These are phyloP conservation scores for Xylocampa areola DNA, from an alignment of 2,888 invertebrate genomes.

Conservation along the genomic window DNA sequence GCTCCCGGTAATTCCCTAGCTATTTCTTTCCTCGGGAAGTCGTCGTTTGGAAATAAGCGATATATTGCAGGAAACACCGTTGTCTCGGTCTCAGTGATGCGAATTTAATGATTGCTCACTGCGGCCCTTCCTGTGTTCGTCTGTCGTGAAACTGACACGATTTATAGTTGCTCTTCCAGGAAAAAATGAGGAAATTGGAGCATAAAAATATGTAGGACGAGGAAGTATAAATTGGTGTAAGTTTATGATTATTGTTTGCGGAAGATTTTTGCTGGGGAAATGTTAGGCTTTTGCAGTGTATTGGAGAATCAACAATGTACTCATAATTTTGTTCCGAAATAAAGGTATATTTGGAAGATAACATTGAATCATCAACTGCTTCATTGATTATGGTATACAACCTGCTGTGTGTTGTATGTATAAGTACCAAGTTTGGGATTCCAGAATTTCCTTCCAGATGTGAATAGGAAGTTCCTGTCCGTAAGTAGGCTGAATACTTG, in stretches of 20 bases:
- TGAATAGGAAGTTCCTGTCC: no score
- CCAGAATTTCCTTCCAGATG: no score
- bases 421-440: no score
- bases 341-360: no score
- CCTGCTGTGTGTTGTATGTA: no score
- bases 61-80: conserved; percentile 59
- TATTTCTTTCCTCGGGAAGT: conserved; percentile 62
- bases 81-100: conserved; percentile 66
- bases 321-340: no score
- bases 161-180: conserved; percentile 39
- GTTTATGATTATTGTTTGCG: conserved; percentile 26
- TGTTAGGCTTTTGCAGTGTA: background rate
- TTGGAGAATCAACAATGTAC: no score
- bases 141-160: conserved; percentile 34
- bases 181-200: conserved; percentile 47
- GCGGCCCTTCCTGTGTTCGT: conserved; percentile 52
- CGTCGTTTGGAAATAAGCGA: conserved; percentile 61
- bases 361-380: no score
- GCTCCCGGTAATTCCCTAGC: conserved; percentile 62
- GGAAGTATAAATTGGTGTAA: conserved; percentile 14
- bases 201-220: conserved; percentile 20
- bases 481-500: no score
- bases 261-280: background rate
- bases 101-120: conserved; percentile 71
- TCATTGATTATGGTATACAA: no score